Base-by-base conservation (phyloP, 2,797 vertebrate genomes). In the Danio aesculapii region DNA sequence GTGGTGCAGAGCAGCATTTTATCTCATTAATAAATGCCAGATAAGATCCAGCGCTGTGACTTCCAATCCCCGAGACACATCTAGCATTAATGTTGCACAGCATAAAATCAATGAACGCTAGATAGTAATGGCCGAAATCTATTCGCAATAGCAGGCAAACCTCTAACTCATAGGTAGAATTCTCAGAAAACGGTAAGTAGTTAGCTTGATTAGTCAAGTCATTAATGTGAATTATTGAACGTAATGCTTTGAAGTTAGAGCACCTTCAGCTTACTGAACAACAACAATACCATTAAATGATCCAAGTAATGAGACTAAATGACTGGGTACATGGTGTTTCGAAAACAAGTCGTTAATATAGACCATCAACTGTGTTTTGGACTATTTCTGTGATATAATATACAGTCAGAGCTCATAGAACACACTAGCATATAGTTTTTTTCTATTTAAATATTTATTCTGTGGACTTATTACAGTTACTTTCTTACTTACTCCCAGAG, bases 191-290 rank as follows among this genome's bases (percentile, higher is more conserved):
- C 14, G 39, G 81, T 86, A 83, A 83, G 83, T 62, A 85, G 82
- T 82, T 61, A 81, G 87, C 90, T 89, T 92, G 86, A 91, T 89
- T 91, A 90, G 90, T 91, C 88, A 91, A 91, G 90, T 89, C 88
- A 90, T 91, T 90, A 89, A 89, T 85, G 85, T 81, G 75, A 91
- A 89, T 92, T 86, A 92, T 92, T 92, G 91, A 86, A 85, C 41
- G 50, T 83, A 84, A 85, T 83, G 85, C 70, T 61, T 85, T 71
- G 30, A 81, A 83, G 84, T 79, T 69, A 66, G 81, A 77, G 66
- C 59, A 58, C 44, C 47, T 83, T 81, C 78, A 64, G 61, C 52
- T 79, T 74, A 81, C 44, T 80, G 82, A 81, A 83, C 79, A 82
- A 64, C 72, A 77, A 63, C 75, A 79, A 79, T 70, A 73, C 70